Evolutionary conservation across 1,140 invertebrate species (phyloP).

Genomic region (Orchesella cincta): DNA sequence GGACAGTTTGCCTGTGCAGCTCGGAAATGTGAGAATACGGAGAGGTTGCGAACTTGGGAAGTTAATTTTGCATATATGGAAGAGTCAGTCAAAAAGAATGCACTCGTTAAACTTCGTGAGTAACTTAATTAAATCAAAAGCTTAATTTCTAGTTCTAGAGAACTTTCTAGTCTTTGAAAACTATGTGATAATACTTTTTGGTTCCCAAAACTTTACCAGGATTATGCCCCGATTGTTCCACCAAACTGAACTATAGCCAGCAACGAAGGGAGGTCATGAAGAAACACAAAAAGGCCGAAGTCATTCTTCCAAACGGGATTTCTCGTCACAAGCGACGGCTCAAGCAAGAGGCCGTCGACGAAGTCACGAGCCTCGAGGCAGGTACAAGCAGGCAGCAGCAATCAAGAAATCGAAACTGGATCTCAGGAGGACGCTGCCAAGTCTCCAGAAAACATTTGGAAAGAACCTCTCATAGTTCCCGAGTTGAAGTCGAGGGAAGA

Average conservation of each 20-base stretch:
- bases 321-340: too few species aligned
- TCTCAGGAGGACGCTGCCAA: constrained; percentile 54
- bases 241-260: constrained; percentile 87
- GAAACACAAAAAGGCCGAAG: constrained; percentile 56
- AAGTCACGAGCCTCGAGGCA: constrained; percentile 28
- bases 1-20: constrained; percentile 92
- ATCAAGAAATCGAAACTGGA: constrained; percentile 30
- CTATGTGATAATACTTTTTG: too few species aligned
- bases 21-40: constrained; percentile 71
- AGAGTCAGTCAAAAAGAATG: constrained; percentile 85
- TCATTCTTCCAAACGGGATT: constrained; percentile 32
- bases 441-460: constrained; percentile 53
- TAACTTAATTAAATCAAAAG: too few species aligned
- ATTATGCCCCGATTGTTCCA: constrained; percentile 84
- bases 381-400: neutral
- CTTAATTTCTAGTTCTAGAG: too few species aligned
- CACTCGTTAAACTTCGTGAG: constrained; percentile 91
- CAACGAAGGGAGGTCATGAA: constrained; percentile 75
- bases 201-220: too few species aligned
- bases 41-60: constrained; percentile 86
- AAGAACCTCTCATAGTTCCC: constrained; percentile 48
- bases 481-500: constrained; percentile 66
- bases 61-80: constrained; percentile 96
- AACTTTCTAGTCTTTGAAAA: too few species aligned
- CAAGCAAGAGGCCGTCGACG: constrained; percentile 2